A percentile compares a stretch with the other conserved stretches of the same genome.
Conservation (phyloP, 2,888 invertebrate species). For the Philonicus albiceps region DNA sequence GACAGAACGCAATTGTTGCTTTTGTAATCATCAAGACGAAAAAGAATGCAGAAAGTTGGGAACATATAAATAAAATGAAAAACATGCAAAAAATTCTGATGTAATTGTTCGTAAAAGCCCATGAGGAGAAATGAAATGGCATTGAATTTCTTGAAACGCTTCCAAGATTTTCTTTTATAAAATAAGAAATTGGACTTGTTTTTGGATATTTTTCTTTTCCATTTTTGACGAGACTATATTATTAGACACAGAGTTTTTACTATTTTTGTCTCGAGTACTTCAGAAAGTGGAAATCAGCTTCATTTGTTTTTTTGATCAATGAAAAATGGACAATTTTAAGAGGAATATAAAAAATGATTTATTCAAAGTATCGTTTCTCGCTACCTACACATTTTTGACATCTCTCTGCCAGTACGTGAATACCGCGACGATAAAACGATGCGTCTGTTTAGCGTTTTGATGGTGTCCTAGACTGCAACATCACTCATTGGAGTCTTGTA, state of each 20-base stretch:
- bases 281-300: neutral
- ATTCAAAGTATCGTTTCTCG: too few species aligned
- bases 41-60: neutral
- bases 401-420: too few species aligned
- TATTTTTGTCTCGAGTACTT: neutral
- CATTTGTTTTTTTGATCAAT: too few species aligned
- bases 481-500: too few species aligned
- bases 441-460: too few species aligned
- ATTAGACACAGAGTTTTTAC: neutral
- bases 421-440: too few species aligned
- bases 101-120: neutral
- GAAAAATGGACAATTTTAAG: too few species aligned
- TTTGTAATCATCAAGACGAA: neutral
- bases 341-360: too few species aligned
- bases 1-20: neutral
- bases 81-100: neutral
- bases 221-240: neutral
- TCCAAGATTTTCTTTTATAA: constrained; percentile 2
- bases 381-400: too few species aligned
- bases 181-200: neutral
- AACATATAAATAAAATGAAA: neutral
- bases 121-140: neutral
- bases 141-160: neutral
- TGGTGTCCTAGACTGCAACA: too few species aligned
- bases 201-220: constrained; percentile 2